Evolutionary conservation across 1,140 invertebrate genomes (phyloP), one percentile per base, ranked within the genome.

Genomic region (Odontomachus brunneus): DNA sequence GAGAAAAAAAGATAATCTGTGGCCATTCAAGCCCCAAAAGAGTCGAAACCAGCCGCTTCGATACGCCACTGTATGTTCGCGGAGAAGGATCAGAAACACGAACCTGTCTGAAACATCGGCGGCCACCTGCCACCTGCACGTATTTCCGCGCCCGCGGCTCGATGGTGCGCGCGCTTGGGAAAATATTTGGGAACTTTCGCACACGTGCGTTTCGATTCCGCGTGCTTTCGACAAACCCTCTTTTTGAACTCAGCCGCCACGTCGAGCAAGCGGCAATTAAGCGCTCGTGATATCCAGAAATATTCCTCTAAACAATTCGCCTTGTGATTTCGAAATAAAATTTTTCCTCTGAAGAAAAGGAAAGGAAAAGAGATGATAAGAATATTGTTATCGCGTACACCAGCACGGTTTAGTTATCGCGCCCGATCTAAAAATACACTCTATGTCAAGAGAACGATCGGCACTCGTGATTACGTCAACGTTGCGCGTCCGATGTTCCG

Each of bases 101-200:
- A 88, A 88, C 83, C 87, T 88, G 86, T 88, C 86, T 83, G 72
- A 71, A 88, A 88, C 83, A 88, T 53, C 86, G 73, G 78, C 73
- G 87, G 73, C 85, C 87, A 88, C 87, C 86, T 88, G 87, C 87
- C 87, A 84, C 83, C 86, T 88, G 87, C 86, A 69, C 78, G 78
- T 88, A 87, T 87, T 88, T 88, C 72, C 87, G 15, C 38, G 82
- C 74, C 48, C 60, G 55, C 69, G 60, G 19, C 67, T 62, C 55
- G 62, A 26, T 67, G 33, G 33, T 15, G 38, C 9, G 38, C 38
- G 17, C 63, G 84, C 85, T 80, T 53, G 82, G 69, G 55, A 87
- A 87, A 87, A 87, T 87, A 87, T 86, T 87, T 87, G 55, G 55
- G 65, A 87, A 87, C 82, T 84, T 87, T 65, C 66, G 44, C 44